Conservation (phyloP, 2,113 vertebrate genomes). For the Trinectes maculatus region DNA sequence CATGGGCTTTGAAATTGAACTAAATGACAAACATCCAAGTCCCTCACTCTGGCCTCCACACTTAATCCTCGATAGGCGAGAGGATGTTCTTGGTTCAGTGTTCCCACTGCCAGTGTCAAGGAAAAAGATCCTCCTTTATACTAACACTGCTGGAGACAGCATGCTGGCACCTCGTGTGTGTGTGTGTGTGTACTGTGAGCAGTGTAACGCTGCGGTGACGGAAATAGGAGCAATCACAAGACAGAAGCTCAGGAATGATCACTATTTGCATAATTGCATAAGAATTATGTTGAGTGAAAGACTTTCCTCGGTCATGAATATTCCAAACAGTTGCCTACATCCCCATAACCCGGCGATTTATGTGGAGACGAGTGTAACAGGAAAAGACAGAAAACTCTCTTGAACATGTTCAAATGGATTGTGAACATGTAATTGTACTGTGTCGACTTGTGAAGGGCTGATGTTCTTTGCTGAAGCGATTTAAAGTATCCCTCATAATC, state of each 20-base stretch:
- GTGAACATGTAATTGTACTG: not conserved
- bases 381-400: not conserved
- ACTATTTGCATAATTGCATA: conserved; percentile 56
- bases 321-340: conserved; percentile 30
- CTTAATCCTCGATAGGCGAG: not conserved
- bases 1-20: not conserved
- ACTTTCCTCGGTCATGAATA: conserved; percentile 47
- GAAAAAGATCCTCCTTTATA: conserved; percentile 16
- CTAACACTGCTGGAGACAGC: not conserved
- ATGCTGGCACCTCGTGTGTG: not conserved
- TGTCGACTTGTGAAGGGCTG: not conserved
- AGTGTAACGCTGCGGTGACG: conserved; percentile 11
- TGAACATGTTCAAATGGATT: conserved; percentile 19
- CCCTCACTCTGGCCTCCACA: not conserved
- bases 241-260: conserved; percentile 22
- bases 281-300: conserved; percentile 48
- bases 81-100: conserved; percentile 14
- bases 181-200: conserved; percentile 4
- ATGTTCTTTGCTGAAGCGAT: conserved; percentile 20
- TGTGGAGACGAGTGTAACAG: conserved; percentile 17
- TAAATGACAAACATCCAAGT: not conserved
- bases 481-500: conserved; percentile 21
- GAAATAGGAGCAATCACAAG: conserved; percentile 34
- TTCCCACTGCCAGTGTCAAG: conserved; percentile 7
- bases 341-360: conserved; percentile 8